A percentile compares a stretch with the other conserved stretches of the same genome.
Conservation (phyloP, 2,113 vertebrate species). For the Phaethon lepturus region DNA sequence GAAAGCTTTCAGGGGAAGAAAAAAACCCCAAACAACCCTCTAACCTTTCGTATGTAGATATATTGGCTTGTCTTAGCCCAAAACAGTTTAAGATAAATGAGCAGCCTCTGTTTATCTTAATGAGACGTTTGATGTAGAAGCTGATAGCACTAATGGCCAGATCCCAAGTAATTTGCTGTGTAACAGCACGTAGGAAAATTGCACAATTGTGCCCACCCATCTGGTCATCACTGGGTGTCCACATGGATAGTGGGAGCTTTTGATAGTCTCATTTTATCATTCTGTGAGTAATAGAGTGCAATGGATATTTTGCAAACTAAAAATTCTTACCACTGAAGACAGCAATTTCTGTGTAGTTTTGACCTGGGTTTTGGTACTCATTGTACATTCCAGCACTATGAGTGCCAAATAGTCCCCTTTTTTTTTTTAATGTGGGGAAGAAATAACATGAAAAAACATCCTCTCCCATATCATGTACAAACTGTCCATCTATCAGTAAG, state of each 20-base stretch:
- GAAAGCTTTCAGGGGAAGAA: background rate
- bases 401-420: background rate
- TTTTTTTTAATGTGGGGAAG: background rate
- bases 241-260: background rate
- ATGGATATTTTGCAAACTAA: background rate
- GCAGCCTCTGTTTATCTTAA: background rate
- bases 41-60: background rate
- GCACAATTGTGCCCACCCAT: background rate
- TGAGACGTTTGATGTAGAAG: background rate
- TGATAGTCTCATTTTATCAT: background rate
- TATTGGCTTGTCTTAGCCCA: background rate
- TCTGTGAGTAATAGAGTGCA: background rate
- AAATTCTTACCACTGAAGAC: background rate
- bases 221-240: background rate
- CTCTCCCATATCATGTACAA: background rate
- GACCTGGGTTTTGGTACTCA: background rate
- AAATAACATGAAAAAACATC: background rate
- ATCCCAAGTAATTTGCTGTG: background rate
- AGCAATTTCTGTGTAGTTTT: background rate
- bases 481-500: rapidly evolving
- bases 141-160: background rate
- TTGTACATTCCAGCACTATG: background rate
- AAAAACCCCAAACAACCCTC: background rate
- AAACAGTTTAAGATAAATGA: background rate
- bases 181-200: background rate